phyloP scores from a whole-genome alignment of 2,113 vertebrate species.

The Mastomys natalensis region DNA sequence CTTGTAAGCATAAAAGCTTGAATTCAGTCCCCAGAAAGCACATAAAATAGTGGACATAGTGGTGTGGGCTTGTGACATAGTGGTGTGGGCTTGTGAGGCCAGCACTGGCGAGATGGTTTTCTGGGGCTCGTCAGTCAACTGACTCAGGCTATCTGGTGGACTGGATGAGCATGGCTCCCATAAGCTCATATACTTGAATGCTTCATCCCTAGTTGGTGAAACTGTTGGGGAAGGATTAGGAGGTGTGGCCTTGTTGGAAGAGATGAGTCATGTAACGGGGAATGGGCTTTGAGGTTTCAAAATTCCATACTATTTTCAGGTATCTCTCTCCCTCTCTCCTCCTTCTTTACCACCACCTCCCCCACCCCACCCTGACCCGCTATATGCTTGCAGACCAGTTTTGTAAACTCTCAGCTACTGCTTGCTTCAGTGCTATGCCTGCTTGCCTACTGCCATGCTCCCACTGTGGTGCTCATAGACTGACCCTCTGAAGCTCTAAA shows the following conservation, averaged over 20 bases:
- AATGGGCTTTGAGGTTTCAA: neutral
- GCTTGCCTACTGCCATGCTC: neutral
- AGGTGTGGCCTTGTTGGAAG: neutral
- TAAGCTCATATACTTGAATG: neutral
- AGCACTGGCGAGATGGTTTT: neutral
- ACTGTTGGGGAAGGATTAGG: neutral
- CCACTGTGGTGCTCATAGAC: neutral
- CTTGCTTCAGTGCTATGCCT: neutral
- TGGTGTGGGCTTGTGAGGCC: neutral
- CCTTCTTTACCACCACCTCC: neutral
- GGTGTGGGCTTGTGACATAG: neutral
- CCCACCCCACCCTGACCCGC: neutral
- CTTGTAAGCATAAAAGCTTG: neutral
- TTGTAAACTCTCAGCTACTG: neutral
- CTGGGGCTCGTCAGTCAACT: neutral
- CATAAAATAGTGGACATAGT: neutral
- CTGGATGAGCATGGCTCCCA: neutral
- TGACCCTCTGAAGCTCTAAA: neutral
- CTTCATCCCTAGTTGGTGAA: neutral
- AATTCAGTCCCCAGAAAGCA: neutral
- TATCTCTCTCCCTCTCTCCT: neutral
- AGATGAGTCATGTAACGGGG: neutral
- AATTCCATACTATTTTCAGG: neutral
- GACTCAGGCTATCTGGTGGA: neutral
- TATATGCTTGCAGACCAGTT: neutral